These are phyloP conservation scores for Pheosia tremula DNA, from an alignment of 2,888 invertebrate species.

Conservation along the genomic window DNA sequence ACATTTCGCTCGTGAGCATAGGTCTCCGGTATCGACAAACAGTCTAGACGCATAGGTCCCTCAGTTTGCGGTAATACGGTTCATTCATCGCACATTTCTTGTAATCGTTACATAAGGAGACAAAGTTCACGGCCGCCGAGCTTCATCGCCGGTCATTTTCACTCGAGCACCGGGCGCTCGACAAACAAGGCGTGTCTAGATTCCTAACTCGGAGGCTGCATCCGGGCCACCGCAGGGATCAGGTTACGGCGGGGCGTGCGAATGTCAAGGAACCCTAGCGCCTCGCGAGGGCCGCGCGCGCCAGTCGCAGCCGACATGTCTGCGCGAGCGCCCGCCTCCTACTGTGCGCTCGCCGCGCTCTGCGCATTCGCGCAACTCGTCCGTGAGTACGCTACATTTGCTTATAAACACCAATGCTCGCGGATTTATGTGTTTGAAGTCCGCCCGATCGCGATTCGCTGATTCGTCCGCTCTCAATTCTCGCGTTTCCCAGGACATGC, in stretches of 20 bases:
- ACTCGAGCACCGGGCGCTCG: conserved; percentile 57
- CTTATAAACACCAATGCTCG: conserved; percentile 10
- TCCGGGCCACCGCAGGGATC: conserved; percentile 79
- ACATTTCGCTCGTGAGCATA: conserved; percentile 1
- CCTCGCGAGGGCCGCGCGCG: conserved; percentile 38
- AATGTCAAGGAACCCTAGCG: conserved; percentile 81
- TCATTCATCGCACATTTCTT: conserved; percentile 56
- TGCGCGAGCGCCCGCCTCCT: conserved; percentile 65
- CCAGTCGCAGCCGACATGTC: conserved; percentile 76
- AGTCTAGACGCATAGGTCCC: conserved; percentile 20
- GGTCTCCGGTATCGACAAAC: conserved; percentile 16
- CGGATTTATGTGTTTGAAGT: conserved; percentile 1
- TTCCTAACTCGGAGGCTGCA: conserved; percentile 79
- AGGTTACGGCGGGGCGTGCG: conserved; percentile 71
- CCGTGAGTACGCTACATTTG: conserved; percentile 55
- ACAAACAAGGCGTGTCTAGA: conserved; percentile 74
- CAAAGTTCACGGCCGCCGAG: conserved; percentile 74
- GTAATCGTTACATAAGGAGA: conserved; percentile 64
- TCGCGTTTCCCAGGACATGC: background rate
- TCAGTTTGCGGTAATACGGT: conserved; percentile 31
- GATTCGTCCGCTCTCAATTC: background rate
- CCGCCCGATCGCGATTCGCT: too few relatives aligned
- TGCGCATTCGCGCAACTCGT: conserved; percentile 44
- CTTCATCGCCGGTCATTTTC: conserved; percentile 60
- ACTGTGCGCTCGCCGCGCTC: conserved; percentile 31